Evolutionary conservation across 1,140 invertebrate species (phyloP).

Genomic region (Chrysopa pallens): DNA sequence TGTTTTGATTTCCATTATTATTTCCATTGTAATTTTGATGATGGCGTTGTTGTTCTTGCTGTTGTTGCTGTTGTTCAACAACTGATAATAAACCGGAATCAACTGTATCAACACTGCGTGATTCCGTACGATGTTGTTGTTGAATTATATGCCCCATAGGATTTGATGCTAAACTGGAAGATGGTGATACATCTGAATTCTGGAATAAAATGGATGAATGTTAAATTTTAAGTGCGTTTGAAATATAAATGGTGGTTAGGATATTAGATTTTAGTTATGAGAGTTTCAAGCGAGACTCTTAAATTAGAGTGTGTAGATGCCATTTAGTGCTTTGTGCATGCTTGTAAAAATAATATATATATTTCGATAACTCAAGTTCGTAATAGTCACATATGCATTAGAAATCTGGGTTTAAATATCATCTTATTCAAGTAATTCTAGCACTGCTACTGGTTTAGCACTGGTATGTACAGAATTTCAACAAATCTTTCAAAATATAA

Average conservation of each 20-base stretch:
- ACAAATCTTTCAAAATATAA: too few species aligned
- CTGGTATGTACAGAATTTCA: too few species aligned
- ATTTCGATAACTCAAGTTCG: too few species aligned
- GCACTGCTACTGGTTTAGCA: too few species aligned
- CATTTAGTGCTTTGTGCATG: too few species aligned
- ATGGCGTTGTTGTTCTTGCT: conserved; percentile 7
- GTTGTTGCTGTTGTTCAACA: conserved; percentile 21
- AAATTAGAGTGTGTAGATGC: too few species aligned
- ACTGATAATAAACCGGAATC: conserved; percentile 26
- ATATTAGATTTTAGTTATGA: background rate
- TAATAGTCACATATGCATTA: too few species aligned
- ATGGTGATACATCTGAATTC: conserved; percentile 5
- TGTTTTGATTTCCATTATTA: conserved; percentile 7
- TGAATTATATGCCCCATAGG: conserved; percentile 16
- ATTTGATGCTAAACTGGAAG: conserved; percentile 14
- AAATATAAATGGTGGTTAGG: background rate
- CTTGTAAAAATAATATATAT: too few species aligned
- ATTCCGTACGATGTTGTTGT: conserved; percentile 8
- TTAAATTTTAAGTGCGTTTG: background rate
- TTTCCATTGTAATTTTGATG: conserved; percentile 19
- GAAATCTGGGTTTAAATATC: too few species aligned
- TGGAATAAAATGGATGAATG: background rate
- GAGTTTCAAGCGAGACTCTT: conserved; percentile 13
- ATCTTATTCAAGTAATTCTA: too few species aligned
- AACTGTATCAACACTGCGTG: conserved; percentile 15